A percentile compares a stretch with the other conserved stretches of the same genome.
These are phyloP conservation scores for Sarcophaga variegata DNA, from an alignment of 2,888 invertebrate species.

Conservation along the genomic window DNA sequence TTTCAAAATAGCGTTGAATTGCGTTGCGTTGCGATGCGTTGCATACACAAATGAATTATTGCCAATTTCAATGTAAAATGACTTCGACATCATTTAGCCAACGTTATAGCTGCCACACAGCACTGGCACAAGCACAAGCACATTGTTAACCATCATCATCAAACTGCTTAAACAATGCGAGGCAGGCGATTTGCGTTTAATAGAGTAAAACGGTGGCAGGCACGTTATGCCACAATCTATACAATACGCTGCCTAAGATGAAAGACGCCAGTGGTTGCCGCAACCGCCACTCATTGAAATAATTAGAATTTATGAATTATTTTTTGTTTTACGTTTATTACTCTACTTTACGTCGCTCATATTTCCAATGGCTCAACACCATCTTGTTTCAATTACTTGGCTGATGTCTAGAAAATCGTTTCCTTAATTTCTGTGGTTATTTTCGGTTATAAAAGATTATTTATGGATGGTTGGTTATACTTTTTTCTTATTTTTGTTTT, in stretches of 20 bases:
- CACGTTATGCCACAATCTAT: background rate
- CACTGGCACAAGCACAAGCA: too few species aligned
- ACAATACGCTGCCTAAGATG: slow-evolving; percentile 11
- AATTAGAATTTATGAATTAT: slow-evolving; percentile 58
- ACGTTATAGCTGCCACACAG: slow-evolving; percentile 13
- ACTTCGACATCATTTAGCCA: slow-evolving; percentile 36
- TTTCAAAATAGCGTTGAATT: slow-evolving; percentile 38
- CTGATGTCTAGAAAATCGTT: background rate
- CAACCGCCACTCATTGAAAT: slow-evolving; percentile 6
- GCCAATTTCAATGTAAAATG: slow-evolving; percentile 43
- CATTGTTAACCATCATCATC: slow-evolving; percentile 1
- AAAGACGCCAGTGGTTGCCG: background rate
- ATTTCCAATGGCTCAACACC: slow-evolving; percentile 48
- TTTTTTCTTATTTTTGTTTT: background rate
- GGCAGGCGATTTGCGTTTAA: background rate
- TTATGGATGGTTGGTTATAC: slow-evolving; percentile 31
- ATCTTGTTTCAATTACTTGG: slow-evolving; percentile 63
- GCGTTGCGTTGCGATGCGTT: too few species aligned
- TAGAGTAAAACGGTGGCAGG: background rate
- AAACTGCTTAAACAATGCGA: slow-evolving; percentile 12
- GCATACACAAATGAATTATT: slow-evolving; percentile 60
- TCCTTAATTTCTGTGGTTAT: slow-evolving; percentile 13
- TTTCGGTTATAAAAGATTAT: slow-evolving; percentile 48
- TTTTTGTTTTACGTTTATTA: slow-evolving; percentile 35
- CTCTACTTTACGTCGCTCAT: background rate